Conservation (phyloP, 2,113 vertebrate species). For the Ornithorhynchus anatinus region DNA sequence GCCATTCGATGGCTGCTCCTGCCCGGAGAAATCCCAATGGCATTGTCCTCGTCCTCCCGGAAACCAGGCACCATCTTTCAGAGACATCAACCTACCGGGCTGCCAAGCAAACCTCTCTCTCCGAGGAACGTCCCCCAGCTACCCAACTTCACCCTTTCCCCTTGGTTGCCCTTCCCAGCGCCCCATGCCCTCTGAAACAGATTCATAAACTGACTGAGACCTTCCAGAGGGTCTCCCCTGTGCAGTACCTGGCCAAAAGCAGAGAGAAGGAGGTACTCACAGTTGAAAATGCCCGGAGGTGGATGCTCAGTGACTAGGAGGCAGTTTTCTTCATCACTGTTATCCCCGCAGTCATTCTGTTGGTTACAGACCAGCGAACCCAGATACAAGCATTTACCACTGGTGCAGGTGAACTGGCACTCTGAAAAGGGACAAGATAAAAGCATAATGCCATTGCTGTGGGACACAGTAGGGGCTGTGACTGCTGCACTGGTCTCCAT, state of each 20-base stretch:
- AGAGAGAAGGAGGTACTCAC: constrained; percentile 75
- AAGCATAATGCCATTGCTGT: constrained; percentile 2
- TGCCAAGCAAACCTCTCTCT: neutral
- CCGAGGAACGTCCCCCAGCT: neutral
- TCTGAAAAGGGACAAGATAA: constrained; percentile 74
- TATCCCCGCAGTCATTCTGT: constrained; percentile 96
- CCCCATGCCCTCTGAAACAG: neutral
- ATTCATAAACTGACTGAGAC: neutral
- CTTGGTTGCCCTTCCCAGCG: neutral
- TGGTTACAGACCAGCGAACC: constrained; percentile 96
- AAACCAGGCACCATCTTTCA: neutral
- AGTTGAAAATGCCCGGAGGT: constrained; percentile 90
- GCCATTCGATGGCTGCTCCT: too few species aligned
- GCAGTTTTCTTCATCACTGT: constrained; percentile 96
- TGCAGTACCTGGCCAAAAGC: neutral
- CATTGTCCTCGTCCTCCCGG: too few species aligned
- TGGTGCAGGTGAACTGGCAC: constrained; percentile 98
- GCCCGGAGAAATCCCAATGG: too few species aligned
- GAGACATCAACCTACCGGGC: neutral
- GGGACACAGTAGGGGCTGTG: too few species aligned
- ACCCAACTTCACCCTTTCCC: neutral
- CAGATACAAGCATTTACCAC: constrained; percentile 94
- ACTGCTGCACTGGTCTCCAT: neutral
- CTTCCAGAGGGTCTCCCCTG: too few species aligned
- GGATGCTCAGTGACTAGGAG: constrained; percentile 93